phyloP scores from a whole-genome alignment of 2,113 vertebrate species.

The cat (Felis catus) region F.catus_Fca126_mat1.0 CM031412.1:59141501-59142000 shows the following conservation, averaged over 20 bases:
- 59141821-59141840: neutral
- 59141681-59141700: neutral
- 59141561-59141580: neutral
- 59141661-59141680: neutral
- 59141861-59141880: neutral
- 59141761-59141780: neutral
- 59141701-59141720: neutral
- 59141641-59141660: neutral
- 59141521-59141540: neutral
- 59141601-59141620: neutral
- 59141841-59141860: neutral
- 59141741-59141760: neutral
- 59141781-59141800: neutral
- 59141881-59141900: neutral
- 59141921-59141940: neutral
- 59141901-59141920: neutral
- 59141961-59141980: neutral
- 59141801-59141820: neutral
- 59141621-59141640: neutral
- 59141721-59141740: slow-evolving; percentile 42
- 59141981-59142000: neutral
- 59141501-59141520: neutral
- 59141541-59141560: neutral
- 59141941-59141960: neutral
- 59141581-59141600: neutral